phyloP scores from a whole-genome alignment of 2,888 invertebrate genomes.

The Stegophylla sp. region DNA sequence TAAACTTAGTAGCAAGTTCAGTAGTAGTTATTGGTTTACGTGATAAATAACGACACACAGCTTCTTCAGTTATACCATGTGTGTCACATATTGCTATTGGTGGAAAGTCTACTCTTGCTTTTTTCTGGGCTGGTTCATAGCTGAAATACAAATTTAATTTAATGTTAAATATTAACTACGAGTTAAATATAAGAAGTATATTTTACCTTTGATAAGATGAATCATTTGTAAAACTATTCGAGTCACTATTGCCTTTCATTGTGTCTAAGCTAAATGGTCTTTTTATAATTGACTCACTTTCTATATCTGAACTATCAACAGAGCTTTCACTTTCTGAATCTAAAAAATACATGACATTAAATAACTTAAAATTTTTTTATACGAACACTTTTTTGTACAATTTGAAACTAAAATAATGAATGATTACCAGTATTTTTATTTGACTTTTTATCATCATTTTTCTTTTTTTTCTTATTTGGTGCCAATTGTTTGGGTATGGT shows the following conservation, averaged over 20 bases:
- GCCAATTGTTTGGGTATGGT: conserved; percentile 64
- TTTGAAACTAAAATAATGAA: not conserved
- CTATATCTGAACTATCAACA: conserved; percentile 47
- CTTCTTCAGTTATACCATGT: conserved; percentile 87
- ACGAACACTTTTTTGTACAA: not conserved
- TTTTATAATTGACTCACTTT: conserved; percentile 39
- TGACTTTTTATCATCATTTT: conserved; percentile 71
- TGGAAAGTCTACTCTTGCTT: conserved; percentile 36
- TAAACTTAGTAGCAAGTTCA: conserved; percentile 92
- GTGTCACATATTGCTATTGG: conserved; percentile 19
- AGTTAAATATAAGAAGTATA: not conserved
- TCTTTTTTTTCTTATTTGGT: conserved; percentile 71
- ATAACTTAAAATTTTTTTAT: not conserved
- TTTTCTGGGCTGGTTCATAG: conserved; percentile 26
- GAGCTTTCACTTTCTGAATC: conserved; percentile 51
- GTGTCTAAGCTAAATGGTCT: conserved; percentile 22
- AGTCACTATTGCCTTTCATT: conserved; percentile 6
- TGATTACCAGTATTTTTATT: conserved; percentile 40
- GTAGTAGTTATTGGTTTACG: conserved; percentile 98
- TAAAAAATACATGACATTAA: conserved; percentile 4
- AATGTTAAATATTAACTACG: not conserved
- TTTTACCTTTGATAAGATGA: conserved; percentile 30
- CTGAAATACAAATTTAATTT: conserved; percentile 26
- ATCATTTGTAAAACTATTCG: not conserved
- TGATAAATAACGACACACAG: conserved; percentile 90